phyloP scores from a whole-genome alignment of 2,888 invertebrate genomes.

The Ctena decussata region DNA sequence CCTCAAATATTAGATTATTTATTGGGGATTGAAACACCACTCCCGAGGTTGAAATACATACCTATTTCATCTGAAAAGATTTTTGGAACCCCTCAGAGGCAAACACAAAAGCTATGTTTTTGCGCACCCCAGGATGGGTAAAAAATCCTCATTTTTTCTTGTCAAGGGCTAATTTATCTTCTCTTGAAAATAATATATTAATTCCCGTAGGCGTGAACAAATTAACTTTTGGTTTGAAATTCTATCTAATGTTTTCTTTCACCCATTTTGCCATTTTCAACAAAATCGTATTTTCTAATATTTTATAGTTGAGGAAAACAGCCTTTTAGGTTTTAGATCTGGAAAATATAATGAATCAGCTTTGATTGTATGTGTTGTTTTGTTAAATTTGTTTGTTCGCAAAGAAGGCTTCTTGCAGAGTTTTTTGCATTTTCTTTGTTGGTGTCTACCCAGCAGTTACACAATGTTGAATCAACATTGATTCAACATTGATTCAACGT shows the following conservation, averaged over 20 bases:
- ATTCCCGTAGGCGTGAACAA: slow-evolving; percentile 35
- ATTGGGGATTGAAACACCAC: slow-evolving; percentile 17
- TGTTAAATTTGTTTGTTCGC: too few relatives aligned
- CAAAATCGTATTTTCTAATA: too few relatives aligned
- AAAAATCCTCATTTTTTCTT: slow-evolving; percentile 20
- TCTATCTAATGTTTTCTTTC: slow-evolving; percentile 51
- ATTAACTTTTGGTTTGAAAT: slow-evolving; percentile 52
- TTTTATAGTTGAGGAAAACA: too few relatives aligned
- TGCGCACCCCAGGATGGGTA: background rate
- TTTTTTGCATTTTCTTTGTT: too few relatives aligned
- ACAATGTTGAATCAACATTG: too few relatives aligned
- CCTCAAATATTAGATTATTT: slow-evolving; percentile 3
- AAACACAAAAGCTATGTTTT: slow-evolving; percentile 24
- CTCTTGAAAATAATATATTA: slow-evolving; percentile 15
- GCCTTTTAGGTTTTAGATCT: too few relatives aligned
- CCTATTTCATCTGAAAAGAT: slow-evolving; percentile 53
- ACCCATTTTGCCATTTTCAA: too few relatives aligned
- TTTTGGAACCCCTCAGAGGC: slow-evolving; percentile 33
- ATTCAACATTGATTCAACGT: too few relatives aligned
- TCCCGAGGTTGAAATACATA: slow-evolving; percentile 50
- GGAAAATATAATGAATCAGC: too few relatives aligned
- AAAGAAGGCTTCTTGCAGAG: too few relatives aligned
- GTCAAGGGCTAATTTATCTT: slow-evolving; percentile 55
- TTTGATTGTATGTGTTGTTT: too few relatives aligned
- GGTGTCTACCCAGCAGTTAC: too few relatives aligned